Evolutionary conservation across 2,888 invertebrate genomes (phyloP), one percentile per base, ranked within the genome.

Genomic region (Archips crataeganus): DNA sequence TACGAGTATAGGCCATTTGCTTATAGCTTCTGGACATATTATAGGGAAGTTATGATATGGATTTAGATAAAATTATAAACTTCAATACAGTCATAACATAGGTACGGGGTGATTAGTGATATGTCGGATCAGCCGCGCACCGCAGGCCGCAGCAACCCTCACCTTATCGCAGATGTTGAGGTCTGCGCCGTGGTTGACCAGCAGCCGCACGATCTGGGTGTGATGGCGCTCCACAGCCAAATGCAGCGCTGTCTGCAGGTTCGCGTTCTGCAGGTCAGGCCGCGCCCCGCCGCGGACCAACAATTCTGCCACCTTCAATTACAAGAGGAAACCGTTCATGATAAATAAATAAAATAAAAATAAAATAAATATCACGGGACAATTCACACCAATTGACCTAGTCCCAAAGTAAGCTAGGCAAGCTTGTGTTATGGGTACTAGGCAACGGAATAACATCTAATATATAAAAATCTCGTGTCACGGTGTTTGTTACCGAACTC

Each of bases 141-240:
- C 11, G 32, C 32, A 34, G 11, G 6, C 13, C 39, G 11, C 10
- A 36, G 23, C 13, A 13, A 13, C 3, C 15, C 49, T 98, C 86
- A 99, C 99, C 94, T 99, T 99, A 92, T 99, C 99, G 63, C 98
- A 98, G 77, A 99, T 97, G 91, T 99, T 99, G 80, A 99, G 95
- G 91, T 99, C 98, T 51, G 99, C 98, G 10, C 98, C 98, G 89
- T 98, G 98, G 66, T 98, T 96, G 15, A 99, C 99, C 80, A 99
- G 95, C 78, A 99, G 95, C 86, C 99, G 96, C 74, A 99, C 99
- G 78, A 99, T 99, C 92, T 99, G 99, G n/a, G 98, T 98, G 92
- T 99, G 99, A 85, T 99, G 99, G 10, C 99, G 95, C 92, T 99
- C 99, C 11, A 99, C 99, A 1, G 99, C 99, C 74, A 99, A 95